A percentile compares a stretch with the other conserved stretches of the same genome.
Conservation (phyloP, 2,888 invertebrate species). For the Cephus spinipes region DNA sequence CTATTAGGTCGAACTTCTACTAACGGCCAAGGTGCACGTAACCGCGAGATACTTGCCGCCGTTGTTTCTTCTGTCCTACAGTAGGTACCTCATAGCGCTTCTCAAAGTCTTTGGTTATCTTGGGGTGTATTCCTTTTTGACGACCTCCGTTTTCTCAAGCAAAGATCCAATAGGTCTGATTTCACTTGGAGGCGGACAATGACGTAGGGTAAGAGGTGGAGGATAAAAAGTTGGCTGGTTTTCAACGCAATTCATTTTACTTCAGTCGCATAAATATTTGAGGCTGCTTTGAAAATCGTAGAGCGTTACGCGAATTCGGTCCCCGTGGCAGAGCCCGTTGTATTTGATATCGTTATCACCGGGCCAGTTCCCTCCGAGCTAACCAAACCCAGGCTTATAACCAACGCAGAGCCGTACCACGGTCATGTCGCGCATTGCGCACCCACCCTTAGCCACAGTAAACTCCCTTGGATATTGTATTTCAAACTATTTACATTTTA, state of each 20-base stretch:
- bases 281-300: slow-evolving; percentile 44
- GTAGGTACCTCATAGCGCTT: not conserved
- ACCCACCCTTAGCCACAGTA: slow-evolving; percentile 26
- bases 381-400: not conserved
- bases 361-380: not conserved
- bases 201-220: slow-evolving; percentile 7
- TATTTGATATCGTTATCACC: slow-evolving; percentile 41
- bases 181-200: not conserved
- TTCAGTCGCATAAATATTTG: slow-evolving; percentile 55
- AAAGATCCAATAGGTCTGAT: not conserved
- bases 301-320: slow-evolving; percentile 30
- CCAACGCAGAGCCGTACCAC: slow-evolving; percentile 1
- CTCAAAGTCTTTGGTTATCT: not conserved
- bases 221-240: slow-evolving; percentile 35
- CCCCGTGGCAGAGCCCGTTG: slow-evolving; percentile 7
- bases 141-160: not conserved
- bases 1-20: slow-evolving; percentile 34
- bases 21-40: slow-evolving; percentile 41
- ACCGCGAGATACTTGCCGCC: slow-evolving; percentile 19
- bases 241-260: slow-evolving; percentile 53
- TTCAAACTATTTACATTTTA: slow-evolving; percentile 54
- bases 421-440: slow-evolving; percentile 13
- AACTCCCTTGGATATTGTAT: slow-evolving; percentile 44
- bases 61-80: slow-evolving; percentile 18
- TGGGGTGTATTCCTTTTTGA: accelerated